These are phyloP conservation scores for Volucella zonaria DNA, from an alignment of 2,888 invertebrate species.

Conservation along the genomic window DNA sequence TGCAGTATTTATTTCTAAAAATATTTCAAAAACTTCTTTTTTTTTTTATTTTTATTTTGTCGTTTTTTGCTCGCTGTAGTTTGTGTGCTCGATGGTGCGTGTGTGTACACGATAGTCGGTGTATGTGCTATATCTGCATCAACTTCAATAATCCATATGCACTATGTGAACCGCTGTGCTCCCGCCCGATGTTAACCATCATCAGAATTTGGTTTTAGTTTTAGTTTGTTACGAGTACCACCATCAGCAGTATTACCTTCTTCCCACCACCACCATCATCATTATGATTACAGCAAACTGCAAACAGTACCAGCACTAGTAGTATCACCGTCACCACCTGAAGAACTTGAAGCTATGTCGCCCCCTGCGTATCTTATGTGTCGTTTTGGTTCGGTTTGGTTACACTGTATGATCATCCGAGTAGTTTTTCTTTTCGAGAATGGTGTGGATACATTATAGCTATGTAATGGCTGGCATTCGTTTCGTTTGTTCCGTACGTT, in stretches of 20 bases:
- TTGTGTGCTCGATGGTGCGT: conserved; percentile 48
- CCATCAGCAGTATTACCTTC: conserved; percentile 43
- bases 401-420: conserved; percentile 71
- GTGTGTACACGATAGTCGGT: conserved; percentile 45
- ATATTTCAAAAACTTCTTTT: conserved; percentile 68
- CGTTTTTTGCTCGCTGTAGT: neutral
- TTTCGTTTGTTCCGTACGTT: conserved; percentile 63
- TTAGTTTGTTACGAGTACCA: conserved; percentile 18
- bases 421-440: conserved; percentile 65
- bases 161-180: conserved; percentile 22
- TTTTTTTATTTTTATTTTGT: conserved; percentile 49
- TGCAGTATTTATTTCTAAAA: conserved; percentile 74
- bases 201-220: conserved; percentile 50
- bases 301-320: conserved; percentile 26
- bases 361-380: conserved; percentile 7
- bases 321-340: conserved; percentile 66
- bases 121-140: conserved; percentile 71
- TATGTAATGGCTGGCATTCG: conserved; percentile 67
- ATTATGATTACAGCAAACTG: neutral
- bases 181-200: conserved; percentile 54
- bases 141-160: conserved; percentile 73
- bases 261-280: conserved; percentile 13
- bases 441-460: conserved; percentile 53
- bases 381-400: conserved; percentile 40
- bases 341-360: conserved; percentile 67